Conservation (phyloP, 2,888 invertebrate genomes). For the Dysmachus trigonus region DNA sequence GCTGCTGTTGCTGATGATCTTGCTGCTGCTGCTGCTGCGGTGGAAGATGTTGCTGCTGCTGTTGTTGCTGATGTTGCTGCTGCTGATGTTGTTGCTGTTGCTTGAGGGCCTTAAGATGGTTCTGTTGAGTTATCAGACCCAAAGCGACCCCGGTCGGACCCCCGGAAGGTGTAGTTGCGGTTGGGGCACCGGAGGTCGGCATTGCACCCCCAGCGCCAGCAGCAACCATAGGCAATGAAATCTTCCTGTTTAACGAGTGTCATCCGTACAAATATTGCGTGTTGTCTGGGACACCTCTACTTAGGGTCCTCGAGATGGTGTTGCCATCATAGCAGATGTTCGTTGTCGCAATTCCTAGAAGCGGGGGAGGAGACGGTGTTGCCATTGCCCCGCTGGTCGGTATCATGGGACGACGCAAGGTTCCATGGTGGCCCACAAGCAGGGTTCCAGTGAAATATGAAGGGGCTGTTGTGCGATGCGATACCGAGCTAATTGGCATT, state of each 20-base stretch:
- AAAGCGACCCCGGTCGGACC: background rate
- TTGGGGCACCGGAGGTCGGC: background rate
- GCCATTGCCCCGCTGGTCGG: slow-evolving; percentile 59
- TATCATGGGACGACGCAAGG: slow-evolving; percentile 60
- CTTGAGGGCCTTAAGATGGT: slow-evolving; percentile 53
- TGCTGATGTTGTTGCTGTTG: slow-evolving; percentile 49
- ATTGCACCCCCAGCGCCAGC: slow-evolving; percentile 37
- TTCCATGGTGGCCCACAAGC: slow-evolving; percentile 61
- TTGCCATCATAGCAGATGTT: slow-evolving; percentile 59
- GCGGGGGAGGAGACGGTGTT: slow-evolving; percentile 52
- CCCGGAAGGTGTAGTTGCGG: background rate
- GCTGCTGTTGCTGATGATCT: slow-evolving; percentile 47
- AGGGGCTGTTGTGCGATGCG: slow-evolving; percentile 55
- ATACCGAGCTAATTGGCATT: slow-evolving; percentile 57
- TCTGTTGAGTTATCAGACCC: background rate
- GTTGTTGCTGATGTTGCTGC: slow-evolving; percentile 47
- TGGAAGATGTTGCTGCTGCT: slow-evolving; percentile 46
- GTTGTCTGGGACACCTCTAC: slow-evolving; percentile 51
- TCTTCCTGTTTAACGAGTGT: slow-evolving; percentile 61
- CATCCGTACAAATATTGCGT: slow-evolving; percentile 62
- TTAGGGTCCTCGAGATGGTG: slow-evolving; percentile 58
- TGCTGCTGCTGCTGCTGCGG: slow-evolving; percentile 47
- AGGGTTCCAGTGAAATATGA: slow-evolving; percentile 60
- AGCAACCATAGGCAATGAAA: slow-evolving; percentile 58
- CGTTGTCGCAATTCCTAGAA: slow-evolving; percentile 55